Evolutionary conservation across 2,113 vertebrate species (phyloP), one percentile per base, ranked within the genome.

Genomic region (Morone saxatilis): DNA sequence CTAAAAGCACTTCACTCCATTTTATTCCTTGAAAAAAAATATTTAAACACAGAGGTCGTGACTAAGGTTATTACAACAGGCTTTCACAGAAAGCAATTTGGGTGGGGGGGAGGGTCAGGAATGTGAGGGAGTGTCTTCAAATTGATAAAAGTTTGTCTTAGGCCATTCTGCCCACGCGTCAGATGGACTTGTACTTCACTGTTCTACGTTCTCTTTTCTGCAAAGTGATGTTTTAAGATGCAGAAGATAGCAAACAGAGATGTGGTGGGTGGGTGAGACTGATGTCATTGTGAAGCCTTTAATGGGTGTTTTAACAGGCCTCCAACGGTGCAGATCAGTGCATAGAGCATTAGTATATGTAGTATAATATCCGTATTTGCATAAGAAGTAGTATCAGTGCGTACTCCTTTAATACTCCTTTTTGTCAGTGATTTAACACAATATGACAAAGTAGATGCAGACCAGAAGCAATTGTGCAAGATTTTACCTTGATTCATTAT

Each of bases 111-210:
- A 43, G 20, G 45, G 72, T 65, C 5, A 85, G 92, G 91, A 95
- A 95, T 94, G 93, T 78, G 90, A 83, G 86, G 92, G 92, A 93
- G 91, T 48, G 22, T 77, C 43, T 41, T 66, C 25, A 85, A 41
- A 81, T 90, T 90, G 86, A 91, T 91, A 83, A 88, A 93, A 89
- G 84, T 87, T 82, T 73, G 74, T 86, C 50, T 87, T 81, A 11
- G 67, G 47, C 76, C 71, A 63, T 54, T 77, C 85, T 84, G 75
- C 88, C 78, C 84, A 81, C 60, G 4, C 43, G 19, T 80, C 53
- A 9, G 75, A 88, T 86, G 70, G 89, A 86, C 76, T 74, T 56
- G 56, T 87, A 41, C 77, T 83, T 79, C 12, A 38, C 75, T 36
- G 41, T 53, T 70, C 43, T 77, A 56, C 40, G 56, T 47, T 80